Conservation (phyloP, 2,113 vertebrate genomes). For the Camelus bactrianus region DNA sequence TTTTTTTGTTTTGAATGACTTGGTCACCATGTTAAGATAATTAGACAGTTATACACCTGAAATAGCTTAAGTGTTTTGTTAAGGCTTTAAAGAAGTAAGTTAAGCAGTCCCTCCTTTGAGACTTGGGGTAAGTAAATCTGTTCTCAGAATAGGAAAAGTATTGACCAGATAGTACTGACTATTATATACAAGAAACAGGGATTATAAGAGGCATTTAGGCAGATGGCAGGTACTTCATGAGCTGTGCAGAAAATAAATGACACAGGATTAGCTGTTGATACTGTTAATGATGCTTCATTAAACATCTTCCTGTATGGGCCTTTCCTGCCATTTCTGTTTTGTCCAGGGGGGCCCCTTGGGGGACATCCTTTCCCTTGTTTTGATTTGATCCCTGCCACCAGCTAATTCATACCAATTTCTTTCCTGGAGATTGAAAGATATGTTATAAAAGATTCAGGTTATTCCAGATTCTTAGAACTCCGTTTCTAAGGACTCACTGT, state of each 20-base stretch:
- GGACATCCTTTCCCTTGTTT: neutral
- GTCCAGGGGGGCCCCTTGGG: neutral
- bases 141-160: neutral
- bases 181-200: neutral
- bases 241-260: neutral
- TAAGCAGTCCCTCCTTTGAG: neutral
- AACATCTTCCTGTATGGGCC: neutral
- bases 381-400: neutral
- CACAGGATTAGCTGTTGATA: neutral
- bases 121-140: neutral
- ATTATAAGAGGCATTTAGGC: neutral
- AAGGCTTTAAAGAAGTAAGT: neutral
- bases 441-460: neutral
- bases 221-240: neutral
- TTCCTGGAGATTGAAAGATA: neutral
- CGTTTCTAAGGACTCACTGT: neutral
- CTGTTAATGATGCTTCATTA: neutral
- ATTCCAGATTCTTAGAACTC: neutral
- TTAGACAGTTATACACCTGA: neutral
- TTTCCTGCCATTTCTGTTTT: neutral
- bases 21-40: neutral
- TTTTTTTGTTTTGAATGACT: conserved; percentile 9
- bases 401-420: neutral
- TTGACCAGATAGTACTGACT: neutral
- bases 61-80: neutral